Percentiles rank a stretch among this genome's conserved stretches.
Conservation (phyloP, 2,113 vertebrate genomes). For the Micronycteris hirsuta region DNA sequence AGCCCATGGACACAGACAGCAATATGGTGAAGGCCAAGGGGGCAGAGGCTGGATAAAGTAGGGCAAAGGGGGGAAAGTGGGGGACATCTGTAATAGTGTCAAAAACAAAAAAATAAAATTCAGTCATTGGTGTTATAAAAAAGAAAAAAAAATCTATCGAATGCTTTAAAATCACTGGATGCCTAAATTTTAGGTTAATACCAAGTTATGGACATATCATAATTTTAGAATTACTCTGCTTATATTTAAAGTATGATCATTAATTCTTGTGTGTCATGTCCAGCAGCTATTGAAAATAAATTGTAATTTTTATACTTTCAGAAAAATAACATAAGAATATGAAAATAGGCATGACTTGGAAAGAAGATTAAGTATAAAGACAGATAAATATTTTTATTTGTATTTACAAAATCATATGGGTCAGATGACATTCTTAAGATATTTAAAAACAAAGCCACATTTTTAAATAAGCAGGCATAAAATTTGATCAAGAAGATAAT, state of each 20-base stretch:
- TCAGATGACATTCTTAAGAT: background rate
- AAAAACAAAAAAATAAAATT: too few species aligned
- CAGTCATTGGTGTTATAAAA: too few species aligned
- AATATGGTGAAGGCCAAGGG: too few species aligned
- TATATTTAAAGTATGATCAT: conserved; percentile 20
- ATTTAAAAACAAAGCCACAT: background rate
- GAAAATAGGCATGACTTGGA: background rate
- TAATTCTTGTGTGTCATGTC: background rate
- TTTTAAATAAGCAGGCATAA: background rate
- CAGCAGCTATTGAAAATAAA: background rate
- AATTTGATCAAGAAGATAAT: background rate
- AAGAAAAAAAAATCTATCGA: too few species aligned
- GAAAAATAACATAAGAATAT: conserved; percentile 1
- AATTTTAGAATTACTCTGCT: background rate
- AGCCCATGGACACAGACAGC: too few species aligned
- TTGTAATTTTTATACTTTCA: background rate
- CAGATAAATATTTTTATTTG: background rate
- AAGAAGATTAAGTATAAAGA: background rate
- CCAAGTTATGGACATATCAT: background rate
- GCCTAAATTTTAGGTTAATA: conserved; percentile 30
- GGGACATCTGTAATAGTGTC: too few species aligned
- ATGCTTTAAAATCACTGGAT: conserved; percentile 19
- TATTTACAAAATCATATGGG: background rate
- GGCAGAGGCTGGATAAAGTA: too few species aligned
- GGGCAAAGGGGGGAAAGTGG: too few species aligned